Evolutionary conservation across 2,113 vertebrate species (phyloP).

Genomic region (Datnioides undecimradiatus): DNA sequence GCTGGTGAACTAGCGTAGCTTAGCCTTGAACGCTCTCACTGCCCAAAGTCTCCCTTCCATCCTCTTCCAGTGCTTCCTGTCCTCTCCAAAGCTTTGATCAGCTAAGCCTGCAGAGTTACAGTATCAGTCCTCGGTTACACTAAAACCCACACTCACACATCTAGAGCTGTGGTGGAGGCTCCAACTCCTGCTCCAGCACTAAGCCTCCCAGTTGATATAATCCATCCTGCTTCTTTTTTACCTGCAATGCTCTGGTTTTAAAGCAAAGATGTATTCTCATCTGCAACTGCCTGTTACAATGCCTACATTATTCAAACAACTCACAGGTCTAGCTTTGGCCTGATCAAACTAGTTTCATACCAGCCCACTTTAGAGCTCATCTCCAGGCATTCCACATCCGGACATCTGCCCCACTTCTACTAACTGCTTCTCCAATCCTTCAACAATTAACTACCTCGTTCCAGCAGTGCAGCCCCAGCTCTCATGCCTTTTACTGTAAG

Average conservation of each 20-base stretch:
- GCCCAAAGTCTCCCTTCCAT: constrained; percentile 67
- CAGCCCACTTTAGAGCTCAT: not conserved
- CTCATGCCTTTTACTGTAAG: constrained; percentile 17
- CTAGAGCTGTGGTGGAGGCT: constrained; percentile 50
- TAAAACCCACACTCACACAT: constrained; percentile 72
- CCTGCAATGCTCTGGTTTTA: constrained; percentile 37
- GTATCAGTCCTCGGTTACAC: constrained; percentile 73
- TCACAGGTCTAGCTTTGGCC: not conserved
- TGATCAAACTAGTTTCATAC: constrained; percentile 16
- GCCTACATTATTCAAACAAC: not conserved
- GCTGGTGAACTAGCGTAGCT: constrained; percentile 62
- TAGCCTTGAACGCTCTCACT: constrained; percentile 53
- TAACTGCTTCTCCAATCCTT: constrained; percentile 13
- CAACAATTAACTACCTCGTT: not conserved
- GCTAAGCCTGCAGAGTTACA: constrained; percentile 77
- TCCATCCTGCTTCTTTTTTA: constrained; percentile 61
- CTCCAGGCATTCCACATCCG: constrained; percentile 7
- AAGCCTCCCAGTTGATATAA: constrained; percentile 69
- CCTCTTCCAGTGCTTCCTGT: constrained; percentile 62
- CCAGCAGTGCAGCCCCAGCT: constrained; percentile 1
- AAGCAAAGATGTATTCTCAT: constrained; percentile 22
- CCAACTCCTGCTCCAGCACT: constrained; percentile 50
- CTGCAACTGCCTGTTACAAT: constrained; percentile 5
- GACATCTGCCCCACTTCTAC: constrained; percentile 39
- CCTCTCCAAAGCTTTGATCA: constrained; percentile 78